Evolutionary conservation across 2,113 vertebrate species (phyloP), one percentile per base, ranked within the genome.

Genomic region (Phalacrocorax pelagicus): DNA sequence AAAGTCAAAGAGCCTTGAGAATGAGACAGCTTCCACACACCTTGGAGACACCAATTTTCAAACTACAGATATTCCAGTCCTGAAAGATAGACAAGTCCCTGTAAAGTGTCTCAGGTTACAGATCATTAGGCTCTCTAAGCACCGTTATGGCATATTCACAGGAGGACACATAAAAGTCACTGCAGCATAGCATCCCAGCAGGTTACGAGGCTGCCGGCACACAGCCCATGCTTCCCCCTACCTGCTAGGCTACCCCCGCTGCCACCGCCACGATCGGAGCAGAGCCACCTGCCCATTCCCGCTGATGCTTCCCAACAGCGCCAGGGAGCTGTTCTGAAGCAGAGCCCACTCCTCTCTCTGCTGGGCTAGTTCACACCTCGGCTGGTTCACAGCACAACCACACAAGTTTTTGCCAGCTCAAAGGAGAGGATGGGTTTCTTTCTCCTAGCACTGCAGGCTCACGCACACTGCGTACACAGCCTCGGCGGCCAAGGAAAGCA

Each of bases 391-490:
- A 58, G 32, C 73, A 38, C 38, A 17, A 14, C 46, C 23, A 13
- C 36, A 8, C 10, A 9, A 17, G 40, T 6, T 61, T 78, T 9
- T 40, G 18, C 32, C 58, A 29, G 65, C 36, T 36, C 49, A 34
- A 7, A 36, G 65, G 19, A 12, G 7, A 29, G 30, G 36, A 22
- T 19, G 36, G 22, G 23, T 32, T 70, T 26, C 27, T 47, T 13
- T 32, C 54, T 16, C 29, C 59, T 17, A 52, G 57, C 32, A 13
- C 42, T 12, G 22, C 51, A 32, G 72, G 38, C 18, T 62, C 3
- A n/a, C 1, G 1, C 20, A 9, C 10, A 24, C 7, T 3, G 16
- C 2, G 2, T 6, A 17, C 14, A 1, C 6, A 24, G 46, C 44
- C 67, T 38, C 9, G 5, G 47, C 3, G 9, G 42, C 51, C 36